phyloP scores from a whole-genome alignment of 2,113 vertebrate genomes.

The Actinemys pallida region DNA sequence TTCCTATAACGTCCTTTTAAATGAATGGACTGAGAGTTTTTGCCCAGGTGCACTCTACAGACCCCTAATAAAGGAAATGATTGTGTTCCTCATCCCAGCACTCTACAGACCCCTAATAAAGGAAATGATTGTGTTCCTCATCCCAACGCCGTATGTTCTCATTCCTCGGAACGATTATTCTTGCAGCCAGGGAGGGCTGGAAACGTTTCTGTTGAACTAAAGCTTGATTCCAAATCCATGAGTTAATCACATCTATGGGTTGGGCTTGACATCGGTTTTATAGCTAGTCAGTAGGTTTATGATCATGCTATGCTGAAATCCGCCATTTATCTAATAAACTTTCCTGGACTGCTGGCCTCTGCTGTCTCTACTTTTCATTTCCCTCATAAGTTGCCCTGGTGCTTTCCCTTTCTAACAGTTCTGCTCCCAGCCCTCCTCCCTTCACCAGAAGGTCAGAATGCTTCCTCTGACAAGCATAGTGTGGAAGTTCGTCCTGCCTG shows the following conservation, averaged over 20 bases:
- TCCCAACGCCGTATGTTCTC: background rate
- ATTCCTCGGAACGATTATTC: background rate
- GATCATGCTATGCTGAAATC: background rate
- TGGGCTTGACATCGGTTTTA: background rate
- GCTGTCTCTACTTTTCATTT: background rate
- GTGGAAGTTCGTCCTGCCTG: background rate
- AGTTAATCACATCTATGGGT: background rate
- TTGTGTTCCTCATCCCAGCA: background rate
- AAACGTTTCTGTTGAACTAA: background rate
- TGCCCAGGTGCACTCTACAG: background rate
- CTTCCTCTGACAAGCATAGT: background rate
- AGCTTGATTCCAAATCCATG: background rate
- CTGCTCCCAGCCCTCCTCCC: background rate
- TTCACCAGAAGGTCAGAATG: background rate
- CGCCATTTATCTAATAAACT: background rate
- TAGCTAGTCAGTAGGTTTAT: background rate
- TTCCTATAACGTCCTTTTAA: background rate
- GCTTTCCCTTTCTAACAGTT: background rate
- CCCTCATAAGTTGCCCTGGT: background rate
- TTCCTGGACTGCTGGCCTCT: background rate
- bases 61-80: background rate
- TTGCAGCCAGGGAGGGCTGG: background rate
- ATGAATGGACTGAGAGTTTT: background rate
- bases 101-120: background rate
- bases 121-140: background rate